phyloP scores from a whole-genome alignment of 2,888 invertebrate species.

The Seira musarum region DNA sequence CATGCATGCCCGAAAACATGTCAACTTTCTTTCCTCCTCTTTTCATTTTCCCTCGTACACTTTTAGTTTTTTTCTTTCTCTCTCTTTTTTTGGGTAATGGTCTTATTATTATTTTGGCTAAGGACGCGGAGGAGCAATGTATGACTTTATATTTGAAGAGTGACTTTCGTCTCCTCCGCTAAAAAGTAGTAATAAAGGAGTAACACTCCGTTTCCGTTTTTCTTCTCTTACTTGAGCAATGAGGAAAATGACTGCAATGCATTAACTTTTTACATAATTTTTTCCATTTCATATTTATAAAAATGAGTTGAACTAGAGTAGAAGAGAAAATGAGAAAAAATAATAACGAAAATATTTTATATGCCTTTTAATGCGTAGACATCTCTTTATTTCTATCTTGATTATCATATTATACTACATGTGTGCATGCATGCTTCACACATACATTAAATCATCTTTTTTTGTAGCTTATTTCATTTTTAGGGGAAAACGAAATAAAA shows the following conservation, averaged over 20 bases:
- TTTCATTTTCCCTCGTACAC: slow-evolving; percentile 10
- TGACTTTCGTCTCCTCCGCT: neutral
- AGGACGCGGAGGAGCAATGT: neutral
- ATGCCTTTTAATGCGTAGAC: neutral
- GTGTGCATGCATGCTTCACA: slow-evolving; percentile 33
- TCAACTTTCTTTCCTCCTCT: neutral
- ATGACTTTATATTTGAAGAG: neutral
- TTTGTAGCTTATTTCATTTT: slow-evolving; percentile 39
- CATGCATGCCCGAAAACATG: neutral
- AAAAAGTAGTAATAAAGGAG: neutral
- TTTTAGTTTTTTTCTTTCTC: slow-evolving; percentile 14
- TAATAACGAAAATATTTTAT: neutral
- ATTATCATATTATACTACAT: slow-evolving; percentile 34
- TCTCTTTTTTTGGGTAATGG: slow-evolving; percentile 18
- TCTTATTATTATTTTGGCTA: slow-evolving; percentile 36
- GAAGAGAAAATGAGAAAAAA: neutral
- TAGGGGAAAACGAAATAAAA: slow-evolving; percentile 26
- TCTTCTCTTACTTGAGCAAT: neutral
- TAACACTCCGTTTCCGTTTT: neutral
- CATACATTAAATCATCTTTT: slow-evolving; percentile 52
- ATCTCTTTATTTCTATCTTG: slow-evolving; percentile 8
- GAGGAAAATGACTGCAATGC: slow-evolving; percentile 24
- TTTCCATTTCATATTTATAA: neutral
- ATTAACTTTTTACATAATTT: slow-evolving; percentile 35
- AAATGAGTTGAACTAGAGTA: slow-evolving; percentile 13